A percentile compares a stretch with the other conserved stretches of the same genome.
phyloP scores from a whole-genome alignment of 37 sponge, comb jelly and placozoan genomes.

The Cliona cf. orientalis region DNA sequence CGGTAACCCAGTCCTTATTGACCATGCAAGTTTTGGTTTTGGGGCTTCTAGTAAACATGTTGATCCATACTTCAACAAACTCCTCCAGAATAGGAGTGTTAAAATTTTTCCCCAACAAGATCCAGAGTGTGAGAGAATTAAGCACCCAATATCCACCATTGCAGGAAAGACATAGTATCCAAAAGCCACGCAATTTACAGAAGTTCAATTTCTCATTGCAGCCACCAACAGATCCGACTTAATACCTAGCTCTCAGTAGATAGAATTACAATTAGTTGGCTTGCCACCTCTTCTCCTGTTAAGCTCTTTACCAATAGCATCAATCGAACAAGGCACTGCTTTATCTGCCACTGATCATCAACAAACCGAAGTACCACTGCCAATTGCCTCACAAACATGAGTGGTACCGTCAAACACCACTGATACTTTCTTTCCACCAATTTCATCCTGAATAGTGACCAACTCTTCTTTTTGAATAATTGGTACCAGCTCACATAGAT shows the following conservation, averaged over 20 bases:
- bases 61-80: slow-evolving; percentile 7
- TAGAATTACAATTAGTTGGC: slow-evolving; percentile 11
- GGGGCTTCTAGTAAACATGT: slow-evolving; percentile 1
- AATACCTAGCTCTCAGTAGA: slow-evolving; percentile 24
- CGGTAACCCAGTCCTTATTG: background rate
- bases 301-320: slow-evolving; percentile 44
- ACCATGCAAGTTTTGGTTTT: slow-evolving; percentile 1
- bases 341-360: slow-evolving; percentile 25
- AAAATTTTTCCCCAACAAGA: slow-evolving; percentile 12
- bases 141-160: background rate
- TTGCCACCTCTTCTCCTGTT: slow-evolving; percentile 36
- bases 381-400: slow-evolving; percentile 39
- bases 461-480: slow-evolving; percentile 2
- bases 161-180: background rate
- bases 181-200: background rate
- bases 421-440: background rate
- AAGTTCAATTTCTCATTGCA: background rate
- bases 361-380: slow-evolving; percentile 22
- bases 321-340: slow-evolving; percentile 12
- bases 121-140: background rate
- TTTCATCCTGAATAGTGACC: background rate
- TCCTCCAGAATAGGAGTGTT: slow-evolving; percentile 21
- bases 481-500: background rate
- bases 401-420: slow-evolving; percentile 31
- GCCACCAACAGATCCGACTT: background rate